A percentile compares a stretch with the other conserved stretches of the same genome.
Evolutionary conservation across 1,140 invertebrate species (phyloP).

Genomic region (Drusus annulatus): DNA sequence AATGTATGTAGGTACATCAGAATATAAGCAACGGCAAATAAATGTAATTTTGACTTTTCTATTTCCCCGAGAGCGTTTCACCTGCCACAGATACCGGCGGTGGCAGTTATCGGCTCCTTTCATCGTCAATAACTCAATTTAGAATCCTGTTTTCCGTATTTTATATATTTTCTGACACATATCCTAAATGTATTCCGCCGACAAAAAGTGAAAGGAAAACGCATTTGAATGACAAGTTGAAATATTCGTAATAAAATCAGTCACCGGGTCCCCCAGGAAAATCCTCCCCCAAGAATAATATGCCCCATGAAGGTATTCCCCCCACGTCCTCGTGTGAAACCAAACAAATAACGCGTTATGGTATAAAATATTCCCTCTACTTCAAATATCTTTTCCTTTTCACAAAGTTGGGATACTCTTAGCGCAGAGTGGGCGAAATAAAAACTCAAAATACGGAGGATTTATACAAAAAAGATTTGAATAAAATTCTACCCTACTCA

Average conservation of each 20-base stretch:
- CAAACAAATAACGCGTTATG: constrained; percentile 59
- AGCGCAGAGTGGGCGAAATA: constrained; percentile 41
- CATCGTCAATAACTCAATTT: constrained; percentile 38
- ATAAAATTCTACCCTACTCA: constrained; percentile 45
- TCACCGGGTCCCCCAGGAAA: constrained; percentile 27
- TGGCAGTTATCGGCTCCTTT: constrained; percentile 33
- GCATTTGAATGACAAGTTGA: constrained; percentile 56
- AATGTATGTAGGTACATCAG: no score
- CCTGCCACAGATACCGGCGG: constrained; percentile 5
- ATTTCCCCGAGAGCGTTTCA: background rate
- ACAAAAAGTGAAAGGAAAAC: constrained; percentile 52
- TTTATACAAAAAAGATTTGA: constrained; percentile 48
- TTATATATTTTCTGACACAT: constrained; percentile 39
- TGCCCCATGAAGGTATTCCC: constrained; percentile 51
- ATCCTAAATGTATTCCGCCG: constrained; percentile 44
- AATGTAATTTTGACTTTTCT: no score
- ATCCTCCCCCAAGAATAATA: constrained; percentile 47
- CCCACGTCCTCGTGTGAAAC: constrained; percentile 55
- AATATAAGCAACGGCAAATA: no score
- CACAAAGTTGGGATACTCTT: constrained; percentile 38
- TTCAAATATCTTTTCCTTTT: constrained; percentile 45
- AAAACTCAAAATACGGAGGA: constrained; percentile 46
- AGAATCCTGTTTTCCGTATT: constrained; percentile 20
- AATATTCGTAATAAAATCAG: constrained; percentile 60
- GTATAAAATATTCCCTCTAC: constrained; percentile 57